Base-by-base conservation (phyloP, 2,113 vertebrate species). In the Gopherus flavomarginatus region DNA sequence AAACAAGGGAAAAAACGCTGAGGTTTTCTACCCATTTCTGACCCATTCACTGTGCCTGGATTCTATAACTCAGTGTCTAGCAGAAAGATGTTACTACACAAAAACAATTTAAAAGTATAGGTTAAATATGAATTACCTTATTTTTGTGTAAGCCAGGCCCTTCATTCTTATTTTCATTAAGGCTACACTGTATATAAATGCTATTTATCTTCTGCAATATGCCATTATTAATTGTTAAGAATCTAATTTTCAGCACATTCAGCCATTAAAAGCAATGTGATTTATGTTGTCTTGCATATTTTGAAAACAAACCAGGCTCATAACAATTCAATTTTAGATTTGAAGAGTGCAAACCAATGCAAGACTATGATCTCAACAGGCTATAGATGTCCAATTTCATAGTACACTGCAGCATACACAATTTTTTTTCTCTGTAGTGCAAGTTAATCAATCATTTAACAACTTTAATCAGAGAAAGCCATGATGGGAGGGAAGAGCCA, bases 261-360 rank as follows among this genome's bases (percentile, higher is more conserved):
- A 97, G 85, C 82, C 87, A 95, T 92, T 95, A 94, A 95, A 94
- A 86, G 86, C 57, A 96, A 75, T 92, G 92, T 91, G 50, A 88
- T 95, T 93, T 90, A 89, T 91, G 91, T 90, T 95, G 92, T 85
- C 86, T 94, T 89, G 53, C 21, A n/a, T 22, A 54, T 81, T 54
- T 54, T 53, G 75, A 77, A 17, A n/a, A 69, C 65, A 69, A 69
- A 10, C 65, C 12, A 26, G 35, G 69, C 21, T 75, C 38, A 42
- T 42, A 77, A 69, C 11, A 53, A 56, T 16, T 82, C 21, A 53
- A 54, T n/a, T 53, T 52, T 24, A 35, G 19, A 81, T 81, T 38
- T 42, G 11, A 38, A 38, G 11, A 82, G 53, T 56, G 27, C 13
- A 38, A 54, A 56, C 22, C 11, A 83, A 82, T 11, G 24, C 24